Evolutionary conservation across 1,140 invertebrate species (phyloP).

Genomic region (Drosophila truncata): DNA sequence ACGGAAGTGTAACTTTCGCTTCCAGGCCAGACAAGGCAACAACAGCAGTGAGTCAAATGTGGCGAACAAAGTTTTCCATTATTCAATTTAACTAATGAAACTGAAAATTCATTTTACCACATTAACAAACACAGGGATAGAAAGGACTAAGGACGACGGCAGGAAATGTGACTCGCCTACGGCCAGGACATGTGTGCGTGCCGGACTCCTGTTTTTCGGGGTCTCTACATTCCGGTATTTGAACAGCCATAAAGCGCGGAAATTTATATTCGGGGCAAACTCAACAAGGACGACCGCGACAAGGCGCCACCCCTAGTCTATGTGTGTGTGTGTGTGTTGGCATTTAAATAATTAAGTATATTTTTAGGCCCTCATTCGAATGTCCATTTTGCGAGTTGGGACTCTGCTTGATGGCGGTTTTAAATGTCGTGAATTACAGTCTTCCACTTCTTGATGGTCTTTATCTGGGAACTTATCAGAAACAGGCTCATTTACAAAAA

Average conservation of each 20-base stretch:
- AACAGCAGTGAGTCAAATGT: constrained; percentile 60
- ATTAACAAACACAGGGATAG: constrained; percentile 70
- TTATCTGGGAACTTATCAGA: constrained; percentile 6
- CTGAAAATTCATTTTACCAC: constrained; percentile 85
- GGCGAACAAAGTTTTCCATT: constrained; percentile 83
- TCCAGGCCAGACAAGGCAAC: constrained; percentile 64
- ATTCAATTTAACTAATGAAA: constrained; percentile 85
- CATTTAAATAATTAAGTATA: constrained; percentile 82
- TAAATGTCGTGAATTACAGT: constrained; percentile 1
- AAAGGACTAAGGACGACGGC: constrained; percentile 38
- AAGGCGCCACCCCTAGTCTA: constrained; percentile 29
- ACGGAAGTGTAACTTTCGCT: constrained; percentile 80
- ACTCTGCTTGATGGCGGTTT: not conserved
- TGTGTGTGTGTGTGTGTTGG: constrained; percentile 11
- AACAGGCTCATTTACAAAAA: constrained; percentile 7
- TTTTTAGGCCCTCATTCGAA: constrained; percentile 56
- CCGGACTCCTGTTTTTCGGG: constrained; percentile 35
- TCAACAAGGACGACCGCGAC: constrained; percentile 35
- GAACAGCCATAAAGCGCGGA: constrained; percentile 70
- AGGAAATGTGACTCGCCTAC: constrained; percentile 62
- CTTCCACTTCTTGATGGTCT: constrained; percentile 11
- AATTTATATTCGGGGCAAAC: constrained; percentile 67
- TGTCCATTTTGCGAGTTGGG: constrained; percentile 45
- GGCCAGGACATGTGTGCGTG: constrained; percentile 76
- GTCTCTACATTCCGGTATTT: constrained; percentile 27